These are phyloP conservation scores for Thecophora atra DNA, from an alignment of 2,888 invertebrate species.

Conservation along the genomic window DNA sequence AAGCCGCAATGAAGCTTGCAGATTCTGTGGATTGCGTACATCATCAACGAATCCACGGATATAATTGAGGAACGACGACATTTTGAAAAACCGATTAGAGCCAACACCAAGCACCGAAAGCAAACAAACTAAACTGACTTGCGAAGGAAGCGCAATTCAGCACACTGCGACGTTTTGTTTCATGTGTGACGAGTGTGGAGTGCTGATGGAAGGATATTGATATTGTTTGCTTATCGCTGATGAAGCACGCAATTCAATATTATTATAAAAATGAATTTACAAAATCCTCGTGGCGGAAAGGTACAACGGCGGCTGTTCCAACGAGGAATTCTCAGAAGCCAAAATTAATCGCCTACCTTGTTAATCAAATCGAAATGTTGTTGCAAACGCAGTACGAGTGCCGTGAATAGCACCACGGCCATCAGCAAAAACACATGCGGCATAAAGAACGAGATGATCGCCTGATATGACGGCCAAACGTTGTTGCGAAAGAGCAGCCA, in stretches of 20 bases:
- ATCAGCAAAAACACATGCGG: slow-evolving; percentile 60
- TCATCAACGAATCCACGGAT: slow-evolving; percentile 19
- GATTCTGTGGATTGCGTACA: slow-evolving; percentile 48
- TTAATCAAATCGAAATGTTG: slow-evolving; percentile 58
- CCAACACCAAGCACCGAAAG: neutral
- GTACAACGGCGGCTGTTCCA: neutral
- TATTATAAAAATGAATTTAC: neutral
- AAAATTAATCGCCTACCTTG: slow-evolving; percentile 51
- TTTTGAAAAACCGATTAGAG: neutral
- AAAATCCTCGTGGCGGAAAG: neutral
- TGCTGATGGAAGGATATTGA: neutral
- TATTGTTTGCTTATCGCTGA: neutral
- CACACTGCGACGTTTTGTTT: neutral
- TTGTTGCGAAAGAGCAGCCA: slow-evolving; percentile 56
- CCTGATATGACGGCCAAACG: slow-evolving; percentile 59
- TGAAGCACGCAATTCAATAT: slow-evolving; percentile 18
- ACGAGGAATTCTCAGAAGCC: neutral
- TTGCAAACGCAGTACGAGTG: slow-evolving; percentile 54
- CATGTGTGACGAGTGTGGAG: neutral
- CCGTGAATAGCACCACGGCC: slow-evolving; percentile 57
- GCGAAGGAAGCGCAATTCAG: neutral
- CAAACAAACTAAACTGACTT: neutral
- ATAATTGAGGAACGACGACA: neutral
- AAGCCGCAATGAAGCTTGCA: slow-evolving; percentile 54
- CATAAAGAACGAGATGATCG: slow-evolving; percentile 60